Base-by-base conservation (phyloP, 2,888 invertebrate genomes). In the Furcula furcula region DNA sequence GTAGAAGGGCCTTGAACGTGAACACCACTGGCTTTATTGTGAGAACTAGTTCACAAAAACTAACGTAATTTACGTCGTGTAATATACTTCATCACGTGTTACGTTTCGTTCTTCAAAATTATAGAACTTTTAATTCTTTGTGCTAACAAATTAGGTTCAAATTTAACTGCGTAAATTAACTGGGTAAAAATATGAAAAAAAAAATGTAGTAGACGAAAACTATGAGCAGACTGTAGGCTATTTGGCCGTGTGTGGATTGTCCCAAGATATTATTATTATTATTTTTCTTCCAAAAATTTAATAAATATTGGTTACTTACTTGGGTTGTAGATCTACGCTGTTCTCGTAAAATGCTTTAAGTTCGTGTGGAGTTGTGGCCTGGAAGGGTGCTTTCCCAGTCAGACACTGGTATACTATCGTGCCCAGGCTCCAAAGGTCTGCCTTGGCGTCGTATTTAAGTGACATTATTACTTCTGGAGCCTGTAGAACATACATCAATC, bases 401-500 rank as follows among this genome's bases (percentile, higher is more conserved):
- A 99, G 91, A 88, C 99, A 99, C 84, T 98, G 98, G 88, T 97
- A 98, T 40, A 99, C 96, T 62, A 99, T 99, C 10, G 99, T 99
- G 34, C 99, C 99, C 60, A 99, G 91, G 54, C 98, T 98, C 99
- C 99, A 99, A 39, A 99, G 91, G 89, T 99, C 99, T 6, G 99
- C 99, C 90, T 99, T 99, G 34, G 98, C 98, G 83, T 98, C 98
- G 76, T 99, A 99, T 72, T 98, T 97, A 46, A 97, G 88, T 1
- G 98, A 98, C 98, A 99, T 99, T 65, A 99, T 99, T 34, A 99
- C 98, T 91, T 99, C 98, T 0, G 98, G 98, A 19, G 98, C 98
- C 97, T 95, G 75, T 30, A 78, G 45, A n/a, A n/a, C n/a, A n/a
- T n/a, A n/a, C n/a, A n/a, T n/a, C n/a, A n/a, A n/a, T n/a, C n/a